These are phyloP conservation scores for Hormiphora californensis DNA, from an alignment of 37 sponge, comb jelly and placozoan genomes.

Conservation along the genomic window DNA sequence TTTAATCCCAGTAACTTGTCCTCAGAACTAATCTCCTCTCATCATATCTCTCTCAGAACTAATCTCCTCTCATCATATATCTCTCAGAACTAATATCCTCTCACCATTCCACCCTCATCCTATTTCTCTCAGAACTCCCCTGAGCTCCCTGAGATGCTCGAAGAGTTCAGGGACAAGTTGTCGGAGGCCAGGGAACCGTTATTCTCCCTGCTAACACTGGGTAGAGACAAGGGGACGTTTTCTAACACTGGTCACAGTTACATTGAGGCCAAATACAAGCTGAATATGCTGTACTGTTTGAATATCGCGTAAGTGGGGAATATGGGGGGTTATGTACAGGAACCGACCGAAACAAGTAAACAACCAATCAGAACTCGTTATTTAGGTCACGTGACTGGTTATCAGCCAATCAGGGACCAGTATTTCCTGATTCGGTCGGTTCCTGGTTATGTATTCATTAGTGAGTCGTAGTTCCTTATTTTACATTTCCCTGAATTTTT, in stretches of 20 bases:
- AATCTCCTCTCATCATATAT: too few species aligned
- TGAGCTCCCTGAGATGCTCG: constrained; percentile 66
- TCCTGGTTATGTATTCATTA: too few species aligned
- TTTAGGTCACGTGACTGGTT: not conserved
- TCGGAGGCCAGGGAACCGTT: constrained; percentile 15
- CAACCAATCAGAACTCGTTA: not conserved
- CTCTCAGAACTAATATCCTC: too few species aligned
- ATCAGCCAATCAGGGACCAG: too few species aligned
- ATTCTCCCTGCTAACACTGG: not conserved
- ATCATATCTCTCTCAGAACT: too few species aligned
- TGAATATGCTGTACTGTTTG: constrained; percentile 39
- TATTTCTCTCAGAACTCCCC: constrained; percentile 59
- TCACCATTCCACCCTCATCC: too few species aligned
- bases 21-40: too few species aligned
- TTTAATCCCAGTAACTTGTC: too few species aligned
- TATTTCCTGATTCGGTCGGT: too few species aligned
- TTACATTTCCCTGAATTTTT: too few species aligned
- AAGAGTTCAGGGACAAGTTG: constrained; percentile 62
- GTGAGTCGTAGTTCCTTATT: too few species aligned
- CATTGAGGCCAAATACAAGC: constrained; percentile 39
- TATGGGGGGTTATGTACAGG: not conserved
- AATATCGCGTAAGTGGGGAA: constrained; percentile 14
- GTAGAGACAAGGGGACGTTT: not conserved
- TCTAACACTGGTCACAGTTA: not conserved
- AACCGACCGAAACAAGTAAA: not conserved